These are phyloP conservation scores for Epizoanthus scotinus DNA, from an alignment of 92 coral and sea anemone genomes.

Conservation along the genomic window DNA sequence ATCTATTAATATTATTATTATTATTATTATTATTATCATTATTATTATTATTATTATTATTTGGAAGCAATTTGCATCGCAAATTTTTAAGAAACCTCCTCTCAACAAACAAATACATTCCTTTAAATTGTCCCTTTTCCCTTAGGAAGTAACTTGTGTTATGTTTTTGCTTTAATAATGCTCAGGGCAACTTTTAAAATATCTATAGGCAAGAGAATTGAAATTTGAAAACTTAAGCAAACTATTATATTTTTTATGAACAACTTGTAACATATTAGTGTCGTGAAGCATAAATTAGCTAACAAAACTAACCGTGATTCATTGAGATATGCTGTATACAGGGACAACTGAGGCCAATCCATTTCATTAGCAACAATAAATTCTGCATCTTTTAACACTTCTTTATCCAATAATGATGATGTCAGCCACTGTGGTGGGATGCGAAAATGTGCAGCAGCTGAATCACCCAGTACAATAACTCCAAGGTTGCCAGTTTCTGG, in stretches of 20 bases:
- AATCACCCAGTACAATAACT: slow-evolving; percentile 89
- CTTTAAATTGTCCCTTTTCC: too few relatives aligned
- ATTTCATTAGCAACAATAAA: slow-evolving; percentile 86
- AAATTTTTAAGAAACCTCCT: too few relatives aligned
- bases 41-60: too few relatives aligned
- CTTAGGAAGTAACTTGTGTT: too few relatives aligned
- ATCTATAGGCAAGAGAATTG: neutral
- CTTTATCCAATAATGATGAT: slow-evolving; percentile 58
- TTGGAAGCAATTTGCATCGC: neutral
- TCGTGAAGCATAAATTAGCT: neutral
- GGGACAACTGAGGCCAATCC: slow-evolving; percentile 96
- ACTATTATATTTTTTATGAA: slow-evolving; percentile 19
- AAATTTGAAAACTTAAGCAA: neutral
- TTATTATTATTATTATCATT: too few relatives aligned
- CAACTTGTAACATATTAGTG: slow-evolving; percentile 49
- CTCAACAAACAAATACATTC: too few relatives aligned
- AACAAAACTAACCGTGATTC: slow-evolving; percentile 55
- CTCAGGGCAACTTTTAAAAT: neutral
- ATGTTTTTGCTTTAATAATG: too few relatives aligned
- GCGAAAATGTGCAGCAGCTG: slow-evolving; percentile 91
- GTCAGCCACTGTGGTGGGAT: slow-evolving; percentile 97
- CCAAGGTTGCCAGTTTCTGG: slow-evolving; percentile 88
- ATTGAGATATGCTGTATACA: slow-evolving; percentile 75
- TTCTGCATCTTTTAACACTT: slow-evolving; percentile 69
- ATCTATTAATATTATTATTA: too few relatives aligned